These are phyloP conservation scores for Butorides virescens DNA, from an alignment of 2,113 vertebrate species.

Conservation along the genomic window DNA sequence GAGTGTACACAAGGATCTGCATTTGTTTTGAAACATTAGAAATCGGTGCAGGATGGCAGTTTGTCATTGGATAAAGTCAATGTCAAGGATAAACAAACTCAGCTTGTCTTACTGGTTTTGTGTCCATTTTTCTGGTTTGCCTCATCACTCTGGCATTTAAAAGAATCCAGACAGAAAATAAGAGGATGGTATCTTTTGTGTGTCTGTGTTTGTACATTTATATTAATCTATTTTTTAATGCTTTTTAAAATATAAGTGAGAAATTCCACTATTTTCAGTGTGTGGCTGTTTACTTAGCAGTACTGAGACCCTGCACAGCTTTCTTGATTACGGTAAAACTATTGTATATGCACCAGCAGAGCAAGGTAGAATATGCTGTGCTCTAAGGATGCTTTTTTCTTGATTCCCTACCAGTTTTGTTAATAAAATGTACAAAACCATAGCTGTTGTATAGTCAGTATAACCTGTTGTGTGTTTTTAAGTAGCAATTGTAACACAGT, in stretches of 20 bases:
- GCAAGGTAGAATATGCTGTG: background rate
- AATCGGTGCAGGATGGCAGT: background rate
- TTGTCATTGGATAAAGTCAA: background rate
- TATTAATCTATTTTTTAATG: background rate
- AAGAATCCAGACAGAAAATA: background rate
- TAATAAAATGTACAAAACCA: background rate
- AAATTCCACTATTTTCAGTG: background rate
- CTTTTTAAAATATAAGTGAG: background rate
- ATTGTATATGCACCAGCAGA: background rate
- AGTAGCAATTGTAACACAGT: background rate
- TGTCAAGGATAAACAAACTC: background rate
- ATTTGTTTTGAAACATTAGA: slow-evolving; percentile 2
- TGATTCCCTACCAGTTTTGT: background rate
- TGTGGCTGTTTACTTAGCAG: background rate
- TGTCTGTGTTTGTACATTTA: background rate
- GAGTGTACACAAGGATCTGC: background rate
- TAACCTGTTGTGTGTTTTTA: background rate
- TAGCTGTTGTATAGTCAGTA: background rate
- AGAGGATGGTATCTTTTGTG: background rate
- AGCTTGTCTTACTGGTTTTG: background rate
- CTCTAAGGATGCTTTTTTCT: background rate
- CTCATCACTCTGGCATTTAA: background rate
- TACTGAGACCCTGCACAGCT: background rate
- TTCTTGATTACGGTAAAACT: background rate
- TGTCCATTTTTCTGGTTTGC: background rate